Conservation (phyloP, 2,113 vertebrate species). For the western clawed frog (Xenopus tropicalis) region UCB_Xtro_10.0 CM004446.2:125185001-125185500, state of each 20-base stretch:
- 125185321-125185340: slow-evolving; percentile 76
- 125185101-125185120: slow-evolving; percentile 65
- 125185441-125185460: slow-evolving; percentile 96
- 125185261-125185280: slow-evolving; percentile 93
- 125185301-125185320: slow-evolving; percentile 94
- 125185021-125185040: slow-evolving; percentile 71
- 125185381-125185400: slow-evolving; percentile 96
- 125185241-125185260: slow-evolving; percentile 72
- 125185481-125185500: slow-evolving; percentile 97
- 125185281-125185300: slow-evolving; percentile 98
- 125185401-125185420: slow-evolving; percentile 88
- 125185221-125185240: slow-evolving; percentile 62
- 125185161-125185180: slow-evolving; percentile 66
- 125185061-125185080: slow-evolving; percentile 84
- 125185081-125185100: slow-evolving; percentile 63
- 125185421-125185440: slow-evolving; percentile 82
- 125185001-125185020: slow-evolving; percentile 61
- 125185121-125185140: slow-evolving; percentile 3
- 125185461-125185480: slow-evolving; percentile 95
- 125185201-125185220: slow-evolving; percentile 62
- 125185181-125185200: slow-evolving; percentile 56
- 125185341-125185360: slow-evolving; percentile 80
- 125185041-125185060: slow-evolving; percentile 74
- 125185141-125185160: slow-evolving; percentile 76
- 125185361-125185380: slow-evolving; percentile 95